Evolutionary conservation across 2,113 vertebrate species (phyloP).

Genomic region (Carassius auratus): DNA sequence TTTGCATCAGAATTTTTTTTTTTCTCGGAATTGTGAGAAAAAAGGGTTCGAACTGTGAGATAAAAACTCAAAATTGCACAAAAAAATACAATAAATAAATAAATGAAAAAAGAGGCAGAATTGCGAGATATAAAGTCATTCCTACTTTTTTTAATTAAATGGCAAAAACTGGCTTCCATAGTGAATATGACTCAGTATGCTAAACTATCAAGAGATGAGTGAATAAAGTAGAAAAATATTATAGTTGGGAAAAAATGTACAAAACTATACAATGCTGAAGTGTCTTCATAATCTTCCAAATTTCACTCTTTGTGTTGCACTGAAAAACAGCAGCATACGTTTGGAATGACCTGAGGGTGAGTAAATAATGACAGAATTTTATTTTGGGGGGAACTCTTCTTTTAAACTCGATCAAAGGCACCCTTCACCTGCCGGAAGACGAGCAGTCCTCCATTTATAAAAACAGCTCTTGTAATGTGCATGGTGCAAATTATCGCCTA

Average conservation of each 20-base stretch:
- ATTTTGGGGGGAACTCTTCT: background rate
- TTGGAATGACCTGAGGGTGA: background rate
- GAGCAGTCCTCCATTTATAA: background rate
- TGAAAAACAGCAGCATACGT: background rate
- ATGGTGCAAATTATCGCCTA: background rate
- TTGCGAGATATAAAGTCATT: too few species aligned
- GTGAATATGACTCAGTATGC: background rate
- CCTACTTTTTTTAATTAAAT: background rate
- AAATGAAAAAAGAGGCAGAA: too few species aligned
- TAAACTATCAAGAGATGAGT: background rate
- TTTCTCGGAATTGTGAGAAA: background rate
- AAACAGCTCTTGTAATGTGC: slow-evolving; percentile 7
- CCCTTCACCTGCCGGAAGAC: background rate
- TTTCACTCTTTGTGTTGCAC: background rate
- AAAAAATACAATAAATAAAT: background rate
- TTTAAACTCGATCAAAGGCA: background rate
- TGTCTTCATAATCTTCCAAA: background rate
- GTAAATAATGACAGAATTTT: background rate
- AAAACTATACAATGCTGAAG: background rate
- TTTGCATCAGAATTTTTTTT: too few species aligned
- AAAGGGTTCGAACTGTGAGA: too few species aligned
- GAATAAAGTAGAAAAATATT: background rate
- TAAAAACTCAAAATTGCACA: too few species aligned
- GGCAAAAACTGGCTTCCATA: background rate
- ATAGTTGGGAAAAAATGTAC: background rate